phyloP scores from a whole-genome alignment of 2,113 vertebrate species.

The Pachycephala philippinensis region DNA sequence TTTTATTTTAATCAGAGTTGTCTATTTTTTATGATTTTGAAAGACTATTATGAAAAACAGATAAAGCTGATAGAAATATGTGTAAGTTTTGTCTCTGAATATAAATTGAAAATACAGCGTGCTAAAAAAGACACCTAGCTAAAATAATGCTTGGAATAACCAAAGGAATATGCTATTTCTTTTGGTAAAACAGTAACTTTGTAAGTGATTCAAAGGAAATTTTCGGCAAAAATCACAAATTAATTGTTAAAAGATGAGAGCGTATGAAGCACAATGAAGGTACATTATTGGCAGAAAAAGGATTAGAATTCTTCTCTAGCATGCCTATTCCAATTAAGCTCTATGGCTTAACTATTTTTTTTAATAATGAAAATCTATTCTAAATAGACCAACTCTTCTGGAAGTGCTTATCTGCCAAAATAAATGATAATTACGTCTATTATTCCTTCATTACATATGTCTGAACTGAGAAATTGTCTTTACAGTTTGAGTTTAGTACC shows the following conservation, averaged over 20 bases:
- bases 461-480: not conserved
- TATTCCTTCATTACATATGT: not conserved
- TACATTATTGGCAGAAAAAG: not conserved
- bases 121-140: not conserved
- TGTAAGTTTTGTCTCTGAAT: not conserved
- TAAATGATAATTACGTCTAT: not conserved
- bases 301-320: not conserved
- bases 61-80: not conserved
- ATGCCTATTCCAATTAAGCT: not conserved
- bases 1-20: not conserved
- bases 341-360: not conserved
- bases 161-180: not conserved
- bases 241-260: not conserved
- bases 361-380: not conserved
- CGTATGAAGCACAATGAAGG: not conserved
- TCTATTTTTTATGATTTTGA: not conserved
- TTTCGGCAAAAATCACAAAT: not conserved
- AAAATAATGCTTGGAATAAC: not conserved
- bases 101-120: not conserved
- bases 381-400: not conserved
- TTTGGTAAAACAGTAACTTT: not conserved
- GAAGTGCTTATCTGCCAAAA: not conserved
- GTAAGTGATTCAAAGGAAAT: not conserved
- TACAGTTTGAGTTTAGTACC: not conserved
- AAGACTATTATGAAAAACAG: not conserved